Evolutionary conservation across 2,888 invertebrate genomes (phyloP).

Genomic region (Craniophora ligustri): DNA sequence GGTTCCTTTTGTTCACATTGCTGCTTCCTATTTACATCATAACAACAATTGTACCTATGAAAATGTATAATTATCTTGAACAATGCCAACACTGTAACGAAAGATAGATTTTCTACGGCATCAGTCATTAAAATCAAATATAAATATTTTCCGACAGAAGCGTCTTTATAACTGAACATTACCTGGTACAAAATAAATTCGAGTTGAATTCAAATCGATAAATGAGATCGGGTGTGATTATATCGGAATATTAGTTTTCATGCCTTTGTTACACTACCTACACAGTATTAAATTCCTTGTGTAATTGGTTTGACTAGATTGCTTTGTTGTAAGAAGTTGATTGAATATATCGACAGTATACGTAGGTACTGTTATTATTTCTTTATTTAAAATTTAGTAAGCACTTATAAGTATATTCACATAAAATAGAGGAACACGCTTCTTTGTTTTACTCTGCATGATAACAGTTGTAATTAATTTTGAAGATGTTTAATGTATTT

Average conservation of each 20-base stretch:
- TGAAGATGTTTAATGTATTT: too few relatives aligned
- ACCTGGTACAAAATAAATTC: not conserved
- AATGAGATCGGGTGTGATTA: slow-evolving; percentile 1
- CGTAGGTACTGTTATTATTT: too few relatives aligned
- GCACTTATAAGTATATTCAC: too few relatives aligned
- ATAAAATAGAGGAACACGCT: not conserved
- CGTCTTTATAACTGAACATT: not conserved
- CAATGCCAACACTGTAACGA: slow-evolving; percentile 7
- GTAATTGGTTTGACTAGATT: slow-evolving; percentile 8
- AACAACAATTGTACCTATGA: slow-evolving; percentile 9
- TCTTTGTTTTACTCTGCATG: too few relatives aligned
- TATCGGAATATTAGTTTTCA: slow-evolving; percentile 3
- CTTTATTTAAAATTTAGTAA: not conserved
- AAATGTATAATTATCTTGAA: slow-evolving; percentile 12
- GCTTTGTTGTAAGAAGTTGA: slow-evolving; percentile 1
- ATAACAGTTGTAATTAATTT: too few relatives aligned
- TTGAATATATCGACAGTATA: too few relatives aligned
- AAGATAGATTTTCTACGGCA: slow-evolving; percentile 9
- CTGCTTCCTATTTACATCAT: slow-evolving; percentile 22
- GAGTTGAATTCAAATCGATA: slow-evolving; percentile 3
- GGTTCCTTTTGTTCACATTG: slow-evolving; percentile 30
- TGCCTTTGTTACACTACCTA: not conserved
- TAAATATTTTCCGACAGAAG: not conserved
- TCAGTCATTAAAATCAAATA: slow-evolving; percentile 1
- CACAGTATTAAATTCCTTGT: not conserved